Evolutionary conservation across 2,888 invertebrate species (phyloP), one percentile per base, ranked within the genome.

Genomic region (Cerastis rubricosa): DNA sequence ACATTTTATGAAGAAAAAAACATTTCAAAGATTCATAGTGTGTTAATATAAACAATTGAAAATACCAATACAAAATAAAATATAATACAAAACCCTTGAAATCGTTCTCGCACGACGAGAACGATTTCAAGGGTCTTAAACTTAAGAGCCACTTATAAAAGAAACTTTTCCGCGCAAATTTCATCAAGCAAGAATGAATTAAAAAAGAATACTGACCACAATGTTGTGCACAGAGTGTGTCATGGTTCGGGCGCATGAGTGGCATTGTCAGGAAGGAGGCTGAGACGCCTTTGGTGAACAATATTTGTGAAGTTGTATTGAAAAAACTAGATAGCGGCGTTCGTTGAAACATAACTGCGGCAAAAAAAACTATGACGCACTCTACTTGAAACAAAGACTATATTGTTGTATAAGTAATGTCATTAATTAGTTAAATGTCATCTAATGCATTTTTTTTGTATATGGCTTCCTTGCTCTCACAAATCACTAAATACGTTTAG

Each of bases 321-420:
- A 29, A 19, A 25, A 12, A 17, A 17, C 29, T 8, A 19, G 25
- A 54, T 0, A 0, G 3, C 14, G 1, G 1, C 6, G 5, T 40
- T 63, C 6, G 11, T 40, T 12, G 3, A 35, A 35, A 57, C 57
- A 57, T 29, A 59, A 43, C 43, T 43, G n/a, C 43, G 40, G 63
- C 7, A 64, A n/a, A n/a, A n/a, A n/a, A 3, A 64, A 64, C 14
- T 43, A 22, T 64, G n/a, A 64, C 64, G 40, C 14, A 64, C 7
- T 14, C 14, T 40, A 63, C 40, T 29, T 71, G 49, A 59, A 59
- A 79, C 22, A 51, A 57, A 64, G 25, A 45, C 63, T 78, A 35
- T 47, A 71, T 35, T 72, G 35, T 79, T 72, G 43, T 79, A 45
- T 61, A 35, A 8, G 22, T 59, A 51, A 79, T 72, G 25, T 74